These are phyloP conservation scores for Poeciliopsis paucimaculata DNA, from an alignment of 2,797 vertebrate species.

Conservation along the genomic window DNA sequence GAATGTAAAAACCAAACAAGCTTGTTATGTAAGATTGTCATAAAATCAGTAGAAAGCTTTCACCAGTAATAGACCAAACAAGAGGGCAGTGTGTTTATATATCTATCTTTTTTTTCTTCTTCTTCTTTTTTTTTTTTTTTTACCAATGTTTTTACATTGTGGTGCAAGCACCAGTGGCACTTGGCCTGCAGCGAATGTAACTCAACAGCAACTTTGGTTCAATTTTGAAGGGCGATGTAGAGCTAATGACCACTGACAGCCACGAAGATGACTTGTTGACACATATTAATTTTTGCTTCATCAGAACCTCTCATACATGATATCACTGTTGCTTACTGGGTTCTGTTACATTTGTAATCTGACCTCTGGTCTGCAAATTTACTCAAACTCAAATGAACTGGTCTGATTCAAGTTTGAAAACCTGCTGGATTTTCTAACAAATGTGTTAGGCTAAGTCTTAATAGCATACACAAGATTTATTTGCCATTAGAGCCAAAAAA, in stretches of 20 bases:
- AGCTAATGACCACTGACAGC: not conserved
- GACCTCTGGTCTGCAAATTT: not conserved
- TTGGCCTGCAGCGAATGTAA: not conserved
- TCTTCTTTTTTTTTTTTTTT: not conserved
- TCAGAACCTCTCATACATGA: not conserved
- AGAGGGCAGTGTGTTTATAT: not conserved
- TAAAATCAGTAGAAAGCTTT: not conserved
- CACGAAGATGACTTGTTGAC: not conserved
- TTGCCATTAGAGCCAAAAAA: no score
- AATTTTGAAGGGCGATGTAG: not conserved
- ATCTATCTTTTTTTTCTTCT: not conserved
- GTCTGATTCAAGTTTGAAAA: not conserved
- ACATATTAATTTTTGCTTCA: not conserved
- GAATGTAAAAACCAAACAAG: not conserved
- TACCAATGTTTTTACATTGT: not conserved
- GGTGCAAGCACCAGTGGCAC: not conserved
- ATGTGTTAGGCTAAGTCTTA: not conserved
- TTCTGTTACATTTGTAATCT: not conserved
- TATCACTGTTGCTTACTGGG: not conserved
- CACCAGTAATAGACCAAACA: not conserved
- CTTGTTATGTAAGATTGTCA: slow-evolving; percentile 32
- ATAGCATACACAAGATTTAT: no score
- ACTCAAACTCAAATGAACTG: not conserved
- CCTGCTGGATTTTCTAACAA: not conserved
- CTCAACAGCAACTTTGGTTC: not conserved